Conservation (phyloP, 2,888 invertebrate genomes). For the Pammene fasciana region DNA sequence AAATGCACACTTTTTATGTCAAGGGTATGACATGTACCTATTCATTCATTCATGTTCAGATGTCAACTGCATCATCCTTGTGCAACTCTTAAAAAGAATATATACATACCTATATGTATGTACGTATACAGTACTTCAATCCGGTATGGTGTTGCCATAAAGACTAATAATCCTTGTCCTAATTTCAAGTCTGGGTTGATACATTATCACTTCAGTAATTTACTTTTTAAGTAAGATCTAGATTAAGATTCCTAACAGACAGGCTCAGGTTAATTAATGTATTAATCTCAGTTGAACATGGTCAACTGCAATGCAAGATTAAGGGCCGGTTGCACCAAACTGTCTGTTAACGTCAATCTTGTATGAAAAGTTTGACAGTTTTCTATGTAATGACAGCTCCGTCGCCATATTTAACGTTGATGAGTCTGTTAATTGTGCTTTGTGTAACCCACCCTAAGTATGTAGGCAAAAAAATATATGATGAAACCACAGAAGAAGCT, state of each 20-base stretch:
- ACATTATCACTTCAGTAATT: background rate
- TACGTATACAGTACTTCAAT: background rate
- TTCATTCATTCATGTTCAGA: background rate
- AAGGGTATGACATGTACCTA: background rate
- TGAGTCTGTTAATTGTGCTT: no score
- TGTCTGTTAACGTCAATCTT: no score
- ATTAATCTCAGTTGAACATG: background rate
- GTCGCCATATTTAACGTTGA: no score
- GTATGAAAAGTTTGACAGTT: no score
- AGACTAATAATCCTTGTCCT: background rate
- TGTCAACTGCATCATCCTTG: background rate
- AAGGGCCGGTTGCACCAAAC: no score
- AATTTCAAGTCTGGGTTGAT: background rate
- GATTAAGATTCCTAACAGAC: background rate
- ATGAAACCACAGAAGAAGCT: no score
- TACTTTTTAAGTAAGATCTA: background rate
- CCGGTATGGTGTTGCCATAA: background rate
- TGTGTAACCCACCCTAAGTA: no score
- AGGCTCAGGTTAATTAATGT: background rate
- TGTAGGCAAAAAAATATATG: no score
- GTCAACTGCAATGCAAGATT: background rate
- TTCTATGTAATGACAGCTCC: no score
- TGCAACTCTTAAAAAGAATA: background rate
- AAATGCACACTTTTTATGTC: background rate
- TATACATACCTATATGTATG: no score